These are phyloP conservation scores for Sclerodermus sp. DNA, from an alignment of 2,888 invertebrate genomes.

Conservation along the genomic window DNA sequence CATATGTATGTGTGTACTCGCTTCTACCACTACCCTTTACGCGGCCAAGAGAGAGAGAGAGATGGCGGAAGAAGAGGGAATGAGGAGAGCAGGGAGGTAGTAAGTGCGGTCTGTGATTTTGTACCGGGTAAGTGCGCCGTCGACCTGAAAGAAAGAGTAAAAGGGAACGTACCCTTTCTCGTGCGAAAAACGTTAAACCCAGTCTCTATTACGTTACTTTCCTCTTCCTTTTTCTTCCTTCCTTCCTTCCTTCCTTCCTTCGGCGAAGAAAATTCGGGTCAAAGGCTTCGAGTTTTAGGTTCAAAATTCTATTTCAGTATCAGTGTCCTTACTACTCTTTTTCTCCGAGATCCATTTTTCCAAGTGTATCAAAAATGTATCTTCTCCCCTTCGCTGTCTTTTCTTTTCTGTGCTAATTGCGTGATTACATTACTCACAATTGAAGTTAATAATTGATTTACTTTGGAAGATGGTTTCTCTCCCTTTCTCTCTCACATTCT, in stretches of 20 bases:
- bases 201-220: constrained; percentile 4
- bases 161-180: constrained; percentile 18
- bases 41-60: too few relatives aligned
- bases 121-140: constrained; percentile 25
- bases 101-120: constrained; percentile 30
- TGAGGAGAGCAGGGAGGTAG: constrained; percentile 11
- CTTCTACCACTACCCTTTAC: background rate
- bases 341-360: background rate
- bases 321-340: background rate
- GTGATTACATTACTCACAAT: too few relatives aligned
- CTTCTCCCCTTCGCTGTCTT: too few relatives aligned
- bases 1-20: background rate
- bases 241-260: background rate
- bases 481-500: too few relatives aligned
- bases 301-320: background rate
- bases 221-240: constrained; percentile 1
- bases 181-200: constrained; percentile 15
- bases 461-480: too few relatives aligned
- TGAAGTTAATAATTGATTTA: too few relatives aligned
- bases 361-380: too few relatives aligned
- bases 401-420: too few relatives aligned
- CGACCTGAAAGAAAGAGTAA: constrained; percentile 17
- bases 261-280: background rate
- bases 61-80: constrained; percentile 1
- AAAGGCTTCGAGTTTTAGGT: background rate